phyloP scores from a whole-genome alignment of 2,113 vertebrate species.

The Vicugna pacos region DNA sequence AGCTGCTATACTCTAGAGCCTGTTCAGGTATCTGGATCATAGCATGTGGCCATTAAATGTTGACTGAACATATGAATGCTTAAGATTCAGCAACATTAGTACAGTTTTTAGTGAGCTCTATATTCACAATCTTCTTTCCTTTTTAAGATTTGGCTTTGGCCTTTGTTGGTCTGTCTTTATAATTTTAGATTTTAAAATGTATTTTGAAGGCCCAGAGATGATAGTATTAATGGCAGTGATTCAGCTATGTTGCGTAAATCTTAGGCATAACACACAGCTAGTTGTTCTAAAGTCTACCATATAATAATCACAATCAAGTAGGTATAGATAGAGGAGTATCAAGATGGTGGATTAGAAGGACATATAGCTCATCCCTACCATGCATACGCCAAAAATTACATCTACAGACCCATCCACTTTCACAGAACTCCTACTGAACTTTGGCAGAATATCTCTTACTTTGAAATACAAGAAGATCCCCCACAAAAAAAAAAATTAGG shows the following conservation, averaged over 20 bases:
- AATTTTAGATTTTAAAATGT: constrained; percentile 13
- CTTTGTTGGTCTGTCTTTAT: not conserved
- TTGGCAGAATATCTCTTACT: no score
- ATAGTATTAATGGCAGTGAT: not conserved
- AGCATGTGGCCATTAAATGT: not conserved
- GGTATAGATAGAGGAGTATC: no score
- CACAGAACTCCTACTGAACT: no score
- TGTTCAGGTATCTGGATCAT: not conserved
- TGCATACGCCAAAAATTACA: no score
- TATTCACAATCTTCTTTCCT: not conserved
- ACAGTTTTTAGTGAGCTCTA: not conserved
- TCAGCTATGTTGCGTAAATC: not conserved
- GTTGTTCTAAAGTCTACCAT: not conserved
- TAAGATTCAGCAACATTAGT: not conserved
- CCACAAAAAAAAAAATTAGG: no score
- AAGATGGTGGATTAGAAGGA: no score
- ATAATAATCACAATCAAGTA: not conserved
- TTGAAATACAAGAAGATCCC: no score
- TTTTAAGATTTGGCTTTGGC: not conserved
- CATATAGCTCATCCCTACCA: no score
- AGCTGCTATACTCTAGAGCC: not conserved
- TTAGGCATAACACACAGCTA: not conserved
- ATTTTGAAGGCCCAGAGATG: not conserved
- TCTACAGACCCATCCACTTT: no score
- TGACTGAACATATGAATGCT: not conserved